These are phyloP conservation scores for Pseudorectes ferrugineus DNA, from an alignment of 2,113 vertebrate species.

Conservation along the genomic window DNA sequence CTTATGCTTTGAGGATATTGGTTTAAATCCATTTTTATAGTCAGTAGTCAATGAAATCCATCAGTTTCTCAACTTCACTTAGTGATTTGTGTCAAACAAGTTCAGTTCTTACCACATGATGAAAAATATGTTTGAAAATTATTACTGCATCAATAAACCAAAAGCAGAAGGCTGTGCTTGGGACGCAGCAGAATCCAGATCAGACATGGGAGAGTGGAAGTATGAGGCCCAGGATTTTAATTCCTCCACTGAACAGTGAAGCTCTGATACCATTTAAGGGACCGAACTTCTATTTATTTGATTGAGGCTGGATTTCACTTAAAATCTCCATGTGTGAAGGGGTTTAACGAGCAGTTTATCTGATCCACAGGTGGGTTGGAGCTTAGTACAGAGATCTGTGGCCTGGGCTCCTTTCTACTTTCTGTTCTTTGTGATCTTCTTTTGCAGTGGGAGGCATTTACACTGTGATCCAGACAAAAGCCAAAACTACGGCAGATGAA, in stretches of 20 bases:
- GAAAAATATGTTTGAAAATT: not conserved
- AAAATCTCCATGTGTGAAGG: not conserved
- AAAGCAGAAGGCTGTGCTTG: not conserved
- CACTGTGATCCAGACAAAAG: constrained; percentile 98
- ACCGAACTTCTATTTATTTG: not conserved
- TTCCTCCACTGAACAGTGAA: not conserved
- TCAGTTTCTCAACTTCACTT: not conserved
- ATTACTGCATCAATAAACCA: not conserved
- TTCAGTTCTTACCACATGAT: not conserved
- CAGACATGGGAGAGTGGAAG: not conserved
- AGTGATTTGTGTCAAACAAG: not conserved
- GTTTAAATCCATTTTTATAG: not conserved
- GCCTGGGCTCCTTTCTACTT: not conserved
- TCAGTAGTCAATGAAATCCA: not conserved
- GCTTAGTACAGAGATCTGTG: not conserved
- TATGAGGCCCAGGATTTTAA: not conserved
- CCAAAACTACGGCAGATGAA: constrained; percentile 88
- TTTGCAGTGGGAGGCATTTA: constrained; percentile 93
- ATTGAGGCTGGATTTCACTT: not conserved
- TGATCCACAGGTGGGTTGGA: not conserved
- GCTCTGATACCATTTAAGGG: not conserved
- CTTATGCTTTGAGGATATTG: not conserved
- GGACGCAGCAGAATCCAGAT: not conserved
- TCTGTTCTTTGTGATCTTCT: not conserved
- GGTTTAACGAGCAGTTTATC: not conserved